Conservation (phyloP, 2,888 invertebrate species). For the Coronaproctus castanopsis region DNA sequence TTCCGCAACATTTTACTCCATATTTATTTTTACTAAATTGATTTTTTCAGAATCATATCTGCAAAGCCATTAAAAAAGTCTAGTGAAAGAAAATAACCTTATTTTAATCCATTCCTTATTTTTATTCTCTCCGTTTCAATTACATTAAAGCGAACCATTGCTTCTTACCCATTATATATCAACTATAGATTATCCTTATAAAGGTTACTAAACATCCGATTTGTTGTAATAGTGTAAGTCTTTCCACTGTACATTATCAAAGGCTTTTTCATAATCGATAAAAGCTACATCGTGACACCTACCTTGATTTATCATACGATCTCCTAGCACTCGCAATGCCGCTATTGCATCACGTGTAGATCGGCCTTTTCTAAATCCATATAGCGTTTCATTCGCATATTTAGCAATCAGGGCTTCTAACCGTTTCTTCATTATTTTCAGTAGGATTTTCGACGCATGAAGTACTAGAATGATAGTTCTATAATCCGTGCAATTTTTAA, state of each 20-base stretch:
- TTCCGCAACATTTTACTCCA: neutral
- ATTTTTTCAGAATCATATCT: neutral
- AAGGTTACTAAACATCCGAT: neutral
- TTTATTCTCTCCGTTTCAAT: neutral
- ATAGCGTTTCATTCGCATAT: neutral
- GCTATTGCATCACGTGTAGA: neutral
- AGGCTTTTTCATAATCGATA: neutral
- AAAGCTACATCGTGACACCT: neutral
- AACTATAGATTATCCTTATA: neutral
- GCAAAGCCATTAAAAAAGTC: neutral
- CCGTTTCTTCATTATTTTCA: neutral
- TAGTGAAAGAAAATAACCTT: too few relatives aligned
- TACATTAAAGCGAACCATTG: neutral
- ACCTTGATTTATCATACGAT: neutral
- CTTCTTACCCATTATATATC: neutral
- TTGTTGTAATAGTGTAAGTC: neutral
- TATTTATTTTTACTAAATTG: neutral
- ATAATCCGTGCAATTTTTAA: neutral
- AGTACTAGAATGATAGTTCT: neutral
- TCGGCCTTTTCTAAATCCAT: neutral
- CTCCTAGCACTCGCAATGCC: neutral
- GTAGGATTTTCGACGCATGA: neutral
- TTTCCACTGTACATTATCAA: too few relatives aligned
- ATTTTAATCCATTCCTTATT: too few relatives aligned
- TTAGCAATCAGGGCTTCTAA: neutral